Evolutionary conservation across 37 sponge, comb jelly and placozoan species (phyloP), one percentile per base, ranked within the genome.

Genomic region (Beroe forskalii): DNA sequence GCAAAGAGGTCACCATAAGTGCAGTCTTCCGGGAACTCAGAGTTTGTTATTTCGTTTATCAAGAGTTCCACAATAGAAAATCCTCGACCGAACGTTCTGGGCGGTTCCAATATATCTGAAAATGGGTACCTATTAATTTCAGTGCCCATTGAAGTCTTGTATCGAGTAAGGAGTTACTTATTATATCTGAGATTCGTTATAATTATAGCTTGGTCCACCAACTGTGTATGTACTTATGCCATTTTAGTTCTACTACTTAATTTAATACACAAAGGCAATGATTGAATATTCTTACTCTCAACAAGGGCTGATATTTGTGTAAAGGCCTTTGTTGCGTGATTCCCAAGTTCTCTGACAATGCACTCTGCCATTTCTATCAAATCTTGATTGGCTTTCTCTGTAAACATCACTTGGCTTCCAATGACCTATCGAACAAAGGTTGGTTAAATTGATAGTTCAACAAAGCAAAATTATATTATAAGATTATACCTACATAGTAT

Each of bases 361-460:
- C 86, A 80, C 55, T 80, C 48, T 25, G 86, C 27, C 86, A 44
- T 80, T 6, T 41, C 86, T 44, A 41, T 43, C 86, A 80, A 23
- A 80, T 44, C 30, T 44, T 80, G 30, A 23, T 35, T 48, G 3
- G 86, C 86, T 44, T 80, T 41, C 40, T 80, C 86, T 23, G 44
- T 80, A 38, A 80, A 80, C 55, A 80, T 4, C 25, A 44, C 37
- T 9, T 23, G 17, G 19, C 72, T 69, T 2, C 72, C 72, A 69
- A 69, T 69, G 0, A 69, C 72, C 72, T 69, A 30, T 63, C 3
- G 6, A 63, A 55, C 17, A 20, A 55, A 17, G 17, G 9, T 20
- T 17, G 17, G 60, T 9, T 55, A 55, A 55, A 20, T 9, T 20
- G 60, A 55, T 17, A 55, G 60, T 55, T 20, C 9, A n/a, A n/a